Conservation (phyloP, 2,888 invertebrate genomes). For the Cepaea hortensis region DNA sequence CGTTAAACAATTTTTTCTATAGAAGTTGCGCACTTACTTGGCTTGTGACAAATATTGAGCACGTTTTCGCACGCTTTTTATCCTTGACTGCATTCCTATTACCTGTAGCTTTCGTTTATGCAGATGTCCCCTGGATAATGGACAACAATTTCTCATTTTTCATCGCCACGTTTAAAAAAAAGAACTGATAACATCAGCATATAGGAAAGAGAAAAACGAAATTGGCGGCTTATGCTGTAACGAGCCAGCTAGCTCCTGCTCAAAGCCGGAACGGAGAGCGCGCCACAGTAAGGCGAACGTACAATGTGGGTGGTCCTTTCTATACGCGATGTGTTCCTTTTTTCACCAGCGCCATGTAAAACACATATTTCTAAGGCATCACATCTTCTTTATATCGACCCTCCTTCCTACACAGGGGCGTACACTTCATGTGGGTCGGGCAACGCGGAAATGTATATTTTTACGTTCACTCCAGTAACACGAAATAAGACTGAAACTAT, state of each 20-base stretch:
- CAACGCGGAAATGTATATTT: background rate
- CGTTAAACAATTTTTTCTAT: too few relatives aligned
- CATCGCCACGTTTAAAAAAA: background rate
- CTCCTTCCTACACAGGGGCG: slow-evolving; percentile 24
- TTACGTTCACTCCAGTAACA: too few relatives aligned
- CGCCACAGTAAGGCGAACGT: background rate
- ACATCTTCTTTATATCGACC: slow-evolving; percentile 8
- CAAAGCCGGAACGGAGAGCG: background rate
- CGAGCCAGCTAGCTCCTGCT: background rate
- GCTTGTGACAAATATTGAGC: too few relatives aligned
- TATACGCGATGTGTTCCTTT: slow-evolving; percentile 25
- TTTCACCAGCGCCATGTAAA: slow-evolving; percentile 23
- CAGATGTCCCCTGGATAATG: background rate
- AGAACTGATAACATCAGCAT: background rate
- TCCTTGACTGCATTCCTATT: too few relatives aligned
- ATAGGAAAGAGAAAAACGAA: background rate
- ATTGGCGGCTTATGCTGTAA: background rate
- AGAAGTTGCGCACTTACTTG: too few relatives aligned
- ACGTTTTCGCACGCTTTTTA: too few relatives aligned
- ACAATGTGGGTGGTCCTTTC: slow-evolving; percentile 38
- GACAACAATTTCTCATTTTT: slow-evolving; percentile 17
- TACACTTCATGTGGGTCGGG: background rate
- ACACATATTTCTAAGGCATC: slow-evolving; percentile 14
- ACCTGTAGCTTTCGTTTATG: background rate
- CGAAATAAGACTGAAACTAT: too few relatives aligned